Base-by-base conservation (phyloP, 2,113 vertebrate genomes). In the Clarias gariepinus region DNA sequence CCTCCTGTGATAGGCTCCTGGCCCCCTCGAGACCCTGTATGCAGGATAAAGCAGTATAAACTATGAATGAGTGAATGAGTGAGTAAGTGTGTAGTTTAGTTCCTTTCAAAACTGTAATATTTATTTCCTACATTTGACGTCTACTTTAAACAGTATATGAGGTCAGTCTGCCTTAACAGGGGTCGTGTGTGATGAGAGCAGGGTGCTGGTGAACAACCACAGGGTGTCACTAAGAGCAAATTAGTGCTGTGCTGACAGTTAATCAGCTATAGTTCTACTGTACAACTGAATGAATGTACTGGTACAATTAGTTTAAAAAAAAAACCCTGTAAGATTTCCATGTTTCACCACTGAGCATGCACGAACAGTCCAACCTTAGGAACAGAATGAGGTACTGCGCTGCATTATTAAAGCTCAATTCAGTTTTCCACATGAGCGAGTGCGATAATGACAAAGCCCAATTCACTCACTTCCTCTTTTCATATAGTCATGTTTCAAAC, bases 381-480 rank as follows among this genome's bases (percentile, higher is more conserved):
- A 88, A 81, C 36, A 76, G 71, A 86, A 88, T 73, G 25, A 69
- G 61, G 78, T 80, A 79, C 73, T 12, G 4, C 55, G 55, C 16
- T 28, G 33, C 71, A 82, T 55, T 84, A 77, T 69, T 87, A 9
- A 74, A 66, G 33, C 63, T 83, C 30, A 41, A 73, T 86, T 63
- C 60, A 81, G 73, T 88, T 89, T 88, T 89, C 90, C 85, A 83
- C 87, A 82, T 53, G 83, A 87, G 80, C 78, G 82, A 89, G 47
- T 73, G 41, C 74, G 80, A 87, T 86, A 76, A 76, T 25, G 77
- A 81, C 83, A 60, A 28, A 15, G 74, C 78, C 57, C 33, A 63
- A 77, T 88, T 87, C 69, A 79, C 85, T 89, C 2, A 58, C 18
- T n/a, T 58, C 58, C 30, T 82, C 30, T 55, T 52, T 61, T 47